A percentile compares a stretch with the other conserved stretches of the same genome.
Evolutionary conservation across 1,140 invertebrate genomes (phyloP).

Genomic region (Lasioglossum albipes): DNA sequence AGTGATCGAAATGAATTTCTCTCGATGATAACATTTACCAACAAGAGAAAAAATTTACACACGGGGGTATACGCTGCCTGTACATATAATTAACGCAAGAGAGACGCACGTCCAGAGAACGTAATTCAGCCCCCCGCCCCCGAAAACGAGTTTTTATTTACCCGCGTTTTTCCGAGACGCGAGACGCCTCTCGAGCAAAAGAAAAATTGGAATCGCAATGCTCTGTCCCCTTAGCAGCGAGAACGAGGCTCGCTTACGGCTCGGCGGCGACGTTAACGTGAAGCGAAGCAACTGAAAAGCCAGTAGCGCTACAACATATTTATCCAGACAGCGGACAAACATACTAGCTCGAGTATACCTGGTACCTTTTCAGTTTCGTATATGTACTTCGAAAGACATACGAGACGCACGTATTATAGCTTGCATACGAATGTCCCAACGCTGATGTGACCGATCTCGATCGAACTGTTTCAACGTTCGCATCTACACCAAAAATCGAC

Average conservation of each 20-base stretch:
- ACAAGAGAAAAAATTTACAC: no score
- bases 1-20: no score
- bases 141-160: background rate
- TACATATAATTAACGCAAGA: conserved; percentile 52
- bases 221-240: background rate
- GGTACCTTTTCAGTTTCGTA: conserved; percentile 33
- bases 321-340: conserved; percentile 56
- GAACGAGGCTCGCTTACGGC: background rate
- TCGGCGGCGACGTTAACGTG: conserved; percentile 8
- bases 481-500: no score
- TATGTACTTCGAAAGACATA: background rate
- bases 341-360: conserved; percentile 32
- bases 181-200: no score
- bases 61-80: conserved; percentile 31
- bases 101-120: background rate
- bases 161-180: background rate
- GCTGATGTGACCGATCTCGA: background rate
- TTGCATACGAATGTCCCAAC: background rate
- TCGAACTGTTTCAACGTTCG: no score
- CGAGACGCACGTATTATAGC: conserved; percentile 1
- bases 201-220: background rate
- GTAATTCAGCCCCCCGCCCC: background rate
- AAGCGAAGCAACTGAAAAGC: conserved; percentile 30
- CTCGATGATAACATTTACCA: no score
- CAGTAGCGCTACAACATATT: conserved; percentile 43